These are phyloP conservation scores for Gambelia wislizenii DNA, from an alignment of 2,797 vertebrate species.

Conservation along the genomic window DNA sequence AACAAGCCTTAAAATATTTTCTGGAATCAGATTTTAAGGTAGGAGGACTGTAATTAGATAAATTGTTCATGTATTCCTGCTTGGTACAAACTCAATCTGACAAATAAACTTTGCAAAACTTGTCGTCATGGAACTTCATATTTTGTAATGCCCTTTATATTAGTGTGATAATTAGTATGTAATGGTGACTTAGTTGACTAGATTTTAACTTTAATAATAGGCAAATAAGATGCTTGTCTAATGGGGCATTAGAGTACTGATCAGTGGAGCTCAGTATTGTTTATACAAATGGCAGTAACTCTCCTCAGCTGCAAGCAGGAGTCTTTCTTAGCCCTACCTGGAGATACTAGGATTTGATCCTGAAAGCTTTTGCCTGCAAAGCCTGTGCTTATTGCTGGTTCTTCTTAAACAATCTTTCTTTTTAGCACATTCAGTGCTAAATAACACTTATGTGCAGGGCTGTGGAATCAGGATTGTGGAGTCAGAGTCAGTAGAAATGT, in stretches of 20 bases:
- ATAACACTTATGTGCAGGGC: background rate
- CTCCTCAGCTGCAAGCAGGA: background rate
- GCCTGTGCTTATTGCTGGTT: no score
- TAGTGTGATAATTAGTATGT: conserved; percentile 21
- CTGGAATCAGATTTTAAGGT: conserved; percentile 28
- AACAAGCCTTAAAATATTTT: conserved; percentile 49
- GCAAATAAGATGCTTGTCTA: background rate
- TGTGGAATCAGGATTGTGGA: no score
- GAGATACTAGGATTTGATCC: background rate
- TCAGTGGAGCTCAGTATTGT: background rate
- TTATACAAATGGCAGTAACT: background rate
- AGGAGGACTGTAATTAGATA: conserved; percentile 39
- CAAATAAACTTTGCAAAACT: conserved; percentile 15
- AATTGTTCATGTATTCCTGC: conserved; percentile 19
- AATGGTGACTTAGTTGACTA: conserved; percentile 29
- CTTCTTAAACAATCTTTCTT: background rate
- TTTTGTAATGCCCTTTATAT: conserved; percentile 61
- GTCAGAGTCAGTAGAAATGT: no score
- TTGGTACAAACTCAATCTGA: conserved; percentile 19
- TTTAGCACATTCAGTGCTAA: background rate
- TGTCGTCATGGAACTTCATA: background rate
- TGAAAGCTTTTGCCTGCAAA: background rate
- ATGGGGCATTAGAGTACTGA: background rate
- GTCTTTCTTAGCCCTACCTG: background rate
- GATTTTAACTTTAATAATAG: background rate